Evolutionary conservation across 2,888 invertebrate genomes (phyloP), one percentile per base, ranked within the genome.

Genomic region (Vandiemenella viatica): DNA sequence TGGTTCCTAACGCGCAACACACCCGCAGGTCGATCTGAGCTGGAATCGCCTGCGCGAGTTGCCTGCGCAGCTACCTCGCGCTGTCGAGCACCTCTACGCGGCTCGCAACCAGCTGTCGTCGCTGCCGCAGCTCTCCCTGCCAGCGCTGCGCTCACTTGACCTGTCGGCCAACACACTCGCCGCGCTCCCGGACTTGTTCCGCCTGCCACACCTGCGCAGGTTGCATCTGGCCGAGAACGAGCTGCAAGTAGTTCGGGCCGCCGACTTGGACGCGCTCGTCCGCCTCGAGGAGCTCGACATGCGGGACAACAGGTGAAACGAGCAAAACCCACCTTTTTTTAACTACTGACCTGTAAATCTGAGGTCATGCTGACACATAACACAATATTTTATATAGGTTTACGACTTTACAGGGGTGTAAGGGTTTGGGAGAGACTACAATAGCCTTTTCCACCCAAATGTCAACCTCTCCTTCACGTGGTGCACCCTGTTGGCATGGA

Each of bases 51-150:
- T 89, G 52, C 66, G 77, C n/a, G 79, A 82, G 58, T 75, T 88
- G 54, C 75, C 84, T n/a, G 80, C 83, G 1, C 85, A 84, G 1
- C 66, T 88, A 46, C 87, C 88, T 0, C 71, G 79, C 57, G 83
- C 81, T 38, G 68, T 88, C 45, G 88, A 88, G 62, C 77, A 86
- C 55, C 66, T 88, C 19, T 77, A 79, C 60, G 65, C 86, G 60
- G 69, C 79, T 45, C 75, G 74, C 59, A 88, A 88, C 64, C 75
- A 80, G 57, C 64, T 88, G 40, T 84, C 86, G 5, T 63, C 68
- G 3, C 66, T 76, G 16, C 76, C 79, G 1, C 79, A 79, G 1
- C 79, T 80, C 44, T 78, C 66, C 57, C 66, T 88, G 52, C 85
- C 86, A 0, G 74, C 80, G 37, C 62, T 88, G 40, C 73, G 82